Evolutionary conservation across 2,113 vertebrate genomes (phyloP), one percentile per base, ranked within the genome.

Genomic region (Thermophis baileyi): DNA sequence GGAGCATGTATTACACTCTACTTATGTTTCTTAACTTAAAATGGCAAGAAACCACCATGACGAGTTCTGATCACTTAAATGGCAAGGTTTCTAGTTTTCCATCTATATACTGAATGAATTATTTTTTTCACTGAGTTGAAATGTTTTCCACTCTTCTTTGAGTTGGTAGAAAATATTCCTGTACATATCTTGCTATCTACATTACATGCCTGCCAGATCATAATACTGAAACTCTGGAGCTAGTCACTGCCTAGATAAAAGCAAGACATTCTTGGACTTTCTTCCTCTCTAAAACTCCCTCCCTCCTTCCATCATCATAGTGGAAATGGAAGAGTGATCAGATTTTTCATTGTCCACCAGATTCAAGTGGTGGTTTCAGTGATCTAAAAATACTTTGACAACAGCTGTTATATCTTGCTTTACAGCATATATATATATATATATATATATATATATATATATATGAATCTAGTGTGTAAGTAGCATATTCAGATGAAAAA

Each of bases 401-500:
- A 96, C 91, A 97, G 95, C 95, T 97, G 96, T 97, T 97, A 95
- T 94, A 97, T 97, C 97, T 97, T 97, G 95, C 96, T 96, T 97
- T 94, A 55, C 74, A 44, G 35, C 18, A 9, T 44, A 44, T 74
- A 35, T 74, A 16, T 69, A 30, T 24, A 46, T 44, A 24, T 12
- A 85, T 85, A 85, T 85, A 55, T 40, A 85, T 9, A 85, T 18
- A 46, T 25, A 57, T 10, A 60, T 22, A 44, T 46, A 93, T 95
- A 95, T 91, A 92, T 93, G 91, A 96, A 96, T 96, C 94, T 93
- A 90, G 60, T 96, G 90, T 96, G 94, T 96, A 96, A 96, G 95
- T 96, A 97, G 96, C 95, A 96, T 95, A 97, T 93, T 97, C 96
- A 98, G 97, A 97, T 96, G 94, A 96, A 97, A 97, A 97, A 96